Base-by-base conservation (phyloP, 2,113 vertebrate genomes). In the Hucho hucho region DNA sequence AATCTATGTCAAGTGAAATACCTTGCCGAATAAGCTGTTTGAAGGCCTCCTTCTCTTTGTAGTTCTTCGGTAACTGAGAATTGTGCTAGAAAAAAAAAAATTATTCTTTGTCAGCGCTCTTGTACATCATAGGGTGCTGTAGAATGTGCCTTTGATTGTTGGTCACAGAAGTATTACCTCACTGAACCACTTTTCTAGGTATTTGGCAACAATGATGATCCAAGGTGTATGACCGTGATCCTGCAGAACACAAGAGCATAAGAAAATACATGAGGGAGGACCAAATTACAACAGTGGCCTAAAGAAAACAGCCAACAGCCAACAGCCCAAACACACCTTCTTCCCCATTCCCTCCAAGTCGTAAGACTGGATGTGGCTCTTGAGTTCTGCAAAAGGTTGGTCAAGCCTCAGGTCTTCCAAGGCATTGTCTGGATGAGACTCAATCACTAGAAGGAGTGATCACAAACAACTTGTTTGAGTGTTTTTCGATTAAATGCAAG, bases 211-310 rank as follows among this genome's bases (percentile, higher is more conserved):
- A 66, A 99, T 91, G 83, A 99, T 93, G 86, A 99, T 91, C 98
- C 97, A 99, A 0, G 98, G 97, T 14, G 95, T 99, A 89, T 99
- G 98, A 89, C 96, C 96, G 71, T 99, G 98, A 84, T 98, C 97
- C 97, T 99, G 88, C 18, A 81, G 53, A 70, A 59, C 5, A 71
- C 66, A 78, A 25, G 63, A 24, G 70, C 3, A 29, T 68, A 3
- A 6, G 13, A 16, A 43, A 72, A 2, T 4, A 69, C 58, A 63
- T 47, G 7, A 67, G 47, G 32, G 25, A 28, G 6, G 6, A 67
- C 4, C 28, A 75, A 12, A 0, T 66, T 7, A 58, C 46, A 46
- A n/a, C 16, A n/a, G 14, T n/a, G 32, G 22, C n/a, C 65, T 67
- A 63, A 63, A 16, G 53, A 7, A 49, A 16, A 73, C 11, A 6